Evolutionary conservation across 2,113 vertebrate genomes (phyloP).

Genomic region (Coptodon rendalli): DNA sequence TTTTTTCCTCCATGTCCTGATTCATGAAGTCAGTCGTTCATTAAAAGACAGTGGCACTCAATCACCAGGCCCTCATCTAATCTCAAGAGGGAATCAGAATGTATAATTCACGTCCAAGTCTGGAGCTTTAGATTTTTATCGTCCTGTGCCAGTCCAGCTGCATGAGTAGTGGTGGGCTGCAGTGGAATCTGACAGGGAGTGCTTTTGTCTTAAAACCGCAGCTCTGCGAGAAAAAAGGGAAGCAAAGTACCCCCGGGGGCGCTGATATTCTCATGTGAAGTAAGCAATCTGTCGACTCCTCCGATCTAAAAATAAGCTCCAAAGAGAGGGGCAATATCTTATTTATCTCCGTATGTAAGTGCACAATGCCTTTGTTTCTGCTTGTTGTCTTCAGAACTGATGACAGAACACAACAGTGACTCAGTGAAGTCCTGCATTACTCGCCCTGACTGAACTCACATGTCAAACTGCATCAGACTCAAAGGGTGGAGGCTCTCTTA

Average conservation of each 20-base stretch:
- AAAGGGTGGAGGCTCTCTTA: not conserved
- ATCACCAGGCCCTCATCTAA: not conserved
- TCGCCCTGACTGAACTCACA: not conserved
- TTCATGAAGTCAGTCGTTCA: not conserved
- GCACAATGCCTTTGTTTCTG: constrained; percentile 23
- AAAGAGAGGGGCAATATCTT: constrained; percentile 47
- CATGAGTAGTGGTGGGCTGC: not conserved
- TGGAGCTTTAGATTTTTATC: not conserved
- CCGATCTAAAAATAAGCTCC: constrained; percentile 45
- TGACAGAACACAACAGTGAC: constrained; percentile 15
- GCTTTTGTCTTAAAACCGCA: constrained; percentile 40
- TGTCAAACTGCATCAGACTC: constrained; percentile 24
- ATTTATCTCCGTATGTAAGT: constrained; percentile 26
- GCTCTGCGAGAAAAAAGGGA: not conserved
- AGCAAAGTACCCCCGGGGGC: not conserved
- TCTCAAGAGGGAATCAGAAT: not conserved
- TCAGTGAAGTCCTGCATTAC: constrained; percentile 10
- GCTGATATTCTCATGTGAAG: constrained; percentile 16
- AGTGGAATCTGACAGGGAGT: constrained; percentile 36
- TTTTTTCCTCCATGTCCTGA: not conserved
- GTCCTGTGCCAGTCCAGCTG: constrained; percentile 4
- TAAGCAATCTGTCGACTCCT: constrained; percentile 47
- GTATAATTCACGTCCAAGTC: not conserved
- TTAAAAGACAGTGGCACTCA: not conserved
- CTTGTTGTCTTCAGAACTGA: constrained; percentile 23